Conservation (phyloP, 1,140 invertebrate genomes). For the Bombus sibiricus region DNA sequence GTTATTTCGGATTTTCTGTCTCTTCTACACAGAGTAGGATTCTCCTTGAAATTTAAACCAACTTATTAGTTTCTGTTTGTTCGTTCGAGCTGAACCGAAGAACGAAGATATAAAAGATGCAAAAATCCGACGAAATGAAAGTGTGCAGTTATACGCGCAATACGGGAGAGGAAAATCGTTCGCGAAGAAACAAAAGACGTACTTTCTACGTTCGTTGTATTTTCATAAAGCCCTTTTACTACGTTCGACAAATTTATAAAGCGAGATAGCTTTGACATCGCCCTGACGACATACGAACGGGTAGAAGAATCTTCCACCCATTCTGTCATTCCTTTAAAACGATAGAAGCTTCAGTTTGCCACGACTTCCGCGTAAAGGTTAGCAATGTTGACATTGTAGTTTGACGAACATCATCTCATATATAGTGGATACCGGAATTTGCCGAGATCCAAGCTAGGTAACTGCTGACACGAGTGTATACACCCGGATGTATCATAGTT, state of each 20-base stretch:
- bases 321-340: not conserved
- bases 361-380: not conserved
- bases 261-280: not conserved
- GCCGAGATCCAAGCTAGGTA: slow-evolving; percentile 83
- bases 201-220: not conserved
- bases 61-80: too few relatives aligned
- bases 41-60: not conserved
- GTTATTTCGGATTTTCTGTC: not conserved
- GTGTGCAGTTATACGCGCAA: not conserved
- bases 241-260: slow-evolving; percentile 24
- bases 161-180: not conserved
- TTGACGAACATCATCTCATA: slow-evolving; percentile 25
- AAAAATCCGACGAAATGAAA: not conserved
- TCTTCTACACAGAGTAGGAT: too few relatives aligned
- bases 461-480: slow-evolving; percentile 87
- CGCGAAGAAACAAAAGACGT: not conserved
- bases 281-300: not conserved
- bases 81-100: not conserved
- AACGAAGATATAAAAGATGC: not conserved
- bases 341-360: not conserved
- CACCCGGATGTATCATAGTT: slow-evolving; percentile 85
- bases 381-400: slow-evolving; percentile 28
- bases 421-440: slow-evolving; percentile 42
- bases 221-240: not conserved
- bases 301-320: not conserved